Conservation (phyloP, 2,797 vertebrate species). For the Tokudaia muenninki region DNA sequence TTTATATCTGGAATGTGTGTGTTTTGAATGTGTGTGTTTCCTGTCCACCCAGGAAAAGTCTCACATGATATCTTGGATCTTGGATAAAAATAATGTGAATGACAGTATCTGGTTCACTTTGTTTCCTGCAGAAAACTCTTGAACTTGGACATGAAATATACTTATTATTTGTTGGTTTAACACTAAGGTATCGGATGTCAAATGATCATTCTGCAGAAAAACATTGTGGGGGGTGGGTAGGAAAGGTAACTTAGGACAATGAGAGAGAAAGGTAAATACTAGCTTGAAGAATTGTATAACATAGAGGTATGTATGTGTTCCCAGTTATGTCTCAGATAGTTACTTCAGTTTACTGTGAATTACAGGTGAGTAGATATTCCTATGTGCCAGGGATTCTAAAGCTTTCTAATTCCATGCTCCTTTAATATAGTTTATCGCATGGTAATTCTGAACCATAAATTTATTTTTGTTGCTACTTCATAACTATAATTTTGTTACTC, state of each 20-base stretch:
- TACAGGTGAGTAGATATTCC: background rate
- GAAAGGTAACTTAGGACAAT: background rate
- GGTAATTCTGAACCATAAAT: background rate
- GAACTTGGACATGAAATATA: background rate
- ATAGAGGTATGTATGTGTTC: background rate
- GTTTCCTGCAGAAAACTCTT: background rate
- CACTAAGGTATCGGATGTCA: background rate
- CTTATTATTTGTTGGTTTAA: background rate
- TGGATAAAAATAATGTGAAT: background rate
- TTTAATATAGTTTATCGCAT: background rate
- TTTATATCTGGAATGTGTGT: background rate
- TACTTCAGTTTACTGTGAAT: background rate
- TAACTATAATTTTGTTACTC: background rate
- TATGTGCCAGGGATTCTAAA: background rate
- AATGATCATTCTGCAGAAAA: background rate
- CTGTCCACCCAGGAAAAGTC: no score
- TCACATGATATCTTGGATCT: background rate
- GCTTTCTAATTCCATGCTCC: background rate
- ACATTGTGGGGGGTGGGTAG: accelerated
- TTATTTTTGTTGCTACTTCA: background rate
- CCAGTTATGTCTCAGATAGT: background rate
- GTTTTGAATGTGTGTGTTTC: background rate
- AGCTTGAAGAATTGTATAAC: background rate
- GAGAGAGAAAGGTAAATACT: background rate
- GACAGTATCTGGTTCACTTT: background rate